Evolutionary conservation across 2,113 vertebrate genomes (phyloP).

Genomic region (Tyrannus savana): DNA sequence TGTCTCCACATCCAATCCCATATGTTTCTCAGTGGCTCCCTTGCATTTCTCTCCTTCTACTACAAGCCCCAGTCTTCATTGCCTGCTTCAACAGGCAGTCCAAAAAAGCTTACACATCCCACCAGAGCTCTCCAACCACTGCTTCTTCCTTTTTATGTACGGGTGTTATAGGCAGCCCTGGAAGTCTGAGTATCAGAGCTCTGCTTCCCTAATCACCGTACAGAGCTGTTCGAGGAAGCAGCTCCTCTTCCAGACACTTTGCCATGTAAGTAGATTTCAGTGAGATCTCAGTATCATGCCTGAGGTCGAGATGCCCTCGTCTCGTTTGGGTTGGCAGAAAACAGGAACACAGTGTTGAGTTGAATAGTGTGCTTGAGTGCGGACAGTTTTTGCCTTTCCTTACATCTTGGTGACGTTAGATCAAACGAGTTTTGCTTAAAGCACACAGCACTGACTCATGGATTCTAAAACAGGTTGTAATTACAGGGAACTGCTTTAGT

Average conservation of each 20-base stretch:
- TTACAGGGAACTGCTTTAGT: neutral
- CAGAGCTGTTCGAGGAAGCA: neutral
- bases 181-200: neutral
- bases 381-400: neutral
- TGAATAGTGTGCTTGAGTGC: neutral
- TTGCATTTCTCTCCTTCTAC: neutral
- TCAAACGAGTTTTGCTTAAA: slow-evolving; percentile 14
- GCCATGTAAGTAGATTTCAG: neutral
- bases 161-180: neutral
- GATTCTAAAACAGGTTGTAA: neutral
- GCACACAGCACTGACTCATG: neutral
- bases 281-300: neutral
- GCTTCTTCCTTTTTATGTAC: neutral
- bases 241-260: neutral
- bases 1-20: neutral
- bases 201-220: neutral
- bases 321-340: neutral
- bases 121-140: neutral
- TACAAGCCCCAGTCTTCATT: neutral
- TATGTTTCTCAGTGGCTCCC: neutral
- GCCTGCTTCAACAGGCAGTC: neutral
- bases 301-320: neutral
- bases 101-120: neutral
- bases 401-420: neutral
- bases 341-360: neutral